Conservation (phyloP, 2,888 invertebrate species). For the Dione vanillae region DNA sequence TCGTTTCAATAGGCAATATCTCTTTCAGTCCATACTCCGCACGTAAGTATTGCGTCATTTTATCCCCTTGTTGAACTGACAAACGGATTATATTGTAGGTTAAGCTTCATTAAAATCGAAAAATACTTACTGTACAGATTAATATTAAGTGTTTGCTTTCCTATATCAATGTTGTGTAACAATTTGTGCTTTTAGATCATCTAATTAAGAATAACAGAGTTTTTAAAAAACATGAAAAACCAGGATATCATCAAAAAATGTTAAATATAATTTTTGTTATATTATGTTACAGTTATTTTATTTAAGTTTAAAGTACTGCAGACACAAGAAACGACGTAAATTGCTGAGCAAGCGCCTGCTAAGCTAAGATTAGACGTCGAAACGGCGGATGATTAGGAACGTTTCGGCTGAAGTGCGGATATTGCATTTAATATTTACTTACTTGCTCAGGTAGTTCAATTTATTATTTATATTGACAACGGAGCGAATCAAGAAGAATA, state of each 20-base stretch:
- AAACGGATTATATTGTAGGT: slow-evolving; percentile 17
- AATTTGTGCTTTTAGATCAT: background rate
- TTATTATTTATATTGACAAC: background rate
- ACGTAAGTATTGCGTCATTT: slow-evolving; percentile 20
- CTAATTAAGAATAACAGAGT: no score
- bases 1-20: slow-evolving; percentile 32
- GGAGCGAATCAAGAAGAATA: background rate
- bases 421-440: slow-evolving; percentile 13
- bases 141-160: background rate
- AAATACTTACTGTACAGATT: background rate
- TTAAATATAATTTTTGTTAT: no score
- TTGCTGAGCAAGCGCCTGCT: slow-evolving; percentile 17
- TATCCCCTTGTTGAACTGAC: slow-evolving; percentile 16
- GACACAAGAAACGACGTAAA: background rate
- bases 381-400: slow-evolving; percentile 20
- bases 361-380: slow-evolving; percentile 31
- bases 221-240: no score
- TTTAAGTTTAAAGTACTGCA: background rate
- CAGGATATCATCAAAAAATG: no score
- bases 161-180: background rate
- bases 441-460: background rate
- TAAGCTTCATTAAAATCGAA: slow-evolving; percentile 9
- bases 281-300: background rate
- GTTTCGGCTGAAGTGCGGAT: slow-evolving; percentile 11
- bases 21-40: slow-evolving; percentile 27